Evolutionary conservation across 2,888 invertebrate genomes (phyloP), one percentile per base, ranked within the genome.

Genomic region (Myopa tessellatipennis): DNA sequence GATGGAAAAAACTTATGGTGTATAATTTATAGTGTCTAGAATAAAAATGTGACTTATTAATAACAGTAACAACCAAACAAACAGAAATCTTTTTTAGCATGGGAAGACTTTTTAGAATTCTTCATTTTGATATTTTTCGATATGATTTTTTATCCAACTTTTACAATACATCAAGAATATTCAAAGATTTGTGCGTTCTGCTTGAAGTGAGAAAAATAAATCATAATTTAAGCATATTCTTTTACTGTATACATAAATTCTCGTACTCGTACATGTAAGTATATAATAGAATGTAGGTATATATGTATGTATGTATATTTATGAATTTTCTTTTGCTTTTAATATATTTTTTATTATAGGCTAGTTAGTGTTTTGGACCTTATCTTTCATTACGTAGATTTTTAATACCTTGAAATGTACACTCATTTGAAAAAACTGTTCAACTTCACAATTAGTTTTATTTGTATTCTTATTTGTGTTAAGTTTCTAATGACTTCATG

Each of bases 121-220:
- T 55, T 61, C 12, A 18, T 68, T 77, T 61, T 74, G 26, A 69
- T 67, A 72, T 67, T 67, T 77, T 60, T 72, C 26, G 74, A 74
- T 75, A 75, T 75, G 69, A 58, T 69, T 12, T 26, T 55, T 16
- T 12, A 40, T 55, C 26, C 26, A 55, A 16, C 55, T 16, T 55
- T n/a, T 14, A 14, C 26, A 26, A 26, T 26, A 26, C n/a, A 36
- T 67, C 40, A 70, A 55, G 58, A 50, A 55, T 26, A 26, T 36
- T 58, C 10, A 70, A 26, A 69, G 50, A 52, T 45, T 69, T 69
- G 69, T 69, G 69, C 69, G 69, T 26, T 69, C 45, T 69, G n/a
- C 26, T 12, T 61, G 12, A 34, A n/a, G 36, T 63, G 16, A 36
- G 36, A 63, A 61, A 6, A 61, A 61, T 0, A 26, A 45, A 45